A percentile compares a stretch with the other conserved stretches of the same genome.
Conservation (phyloP, 1,140 invertebrate species). For the Araneus ventricosus region DNA sequence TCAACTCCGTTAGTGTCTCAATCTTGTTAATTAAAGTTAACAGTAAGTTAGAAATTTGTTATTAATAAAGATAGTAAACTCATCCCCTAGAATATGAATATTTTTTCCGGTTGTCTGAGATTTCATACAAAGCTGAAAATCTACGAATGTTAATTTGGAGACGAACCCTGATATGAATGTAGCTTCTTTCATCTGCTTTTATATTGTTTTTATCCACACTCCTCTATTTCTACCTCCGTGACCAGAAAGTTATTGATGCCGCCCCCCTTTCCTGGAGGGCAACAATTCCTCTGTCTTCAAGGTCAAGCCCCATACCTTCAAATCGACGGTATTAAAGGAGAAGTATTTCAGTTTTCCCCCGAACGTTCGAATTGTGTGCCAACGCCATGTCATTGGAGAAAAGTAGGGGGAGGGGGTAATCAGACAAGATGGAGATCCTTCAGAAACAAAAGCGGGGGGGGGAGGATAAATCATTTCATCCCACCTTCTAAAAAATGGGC, state of each 20-base stretch:
- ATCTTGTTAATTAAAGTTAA: no score
- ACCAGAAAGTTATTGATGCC: slow-evolving; percentile 72
- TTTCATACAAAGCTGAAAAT: not conserved
- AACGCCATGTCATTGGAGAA: not conserved
- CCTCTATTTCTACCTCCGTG: slow-evolving; percentile 71
- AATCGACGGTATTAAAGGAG: slow-evolving; percentile 72
- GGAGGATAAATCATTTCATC: not conserved
- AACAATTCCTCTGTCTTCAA: slow-evolving; percentile 58
- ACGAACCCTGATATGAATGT: slow-evolving; percentile 61
- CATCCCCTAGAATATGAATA: no score
- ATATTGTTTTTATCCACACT: slow-evolving; percentile 73
- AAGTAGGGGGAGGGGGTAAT: not conserved
- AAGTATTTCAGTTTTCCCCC: slow-evolving; percentile 61
- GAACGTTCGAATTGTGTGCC: slow-evolving; percentile 6
- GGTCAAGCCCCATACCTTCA: slow-evolving; percentile 69
- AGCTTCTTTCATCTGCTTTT: slow-evolving; percentile 67
- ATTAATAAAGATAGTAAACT: no score
- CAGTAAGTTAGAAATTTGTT: no score
- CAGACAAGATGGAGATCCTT: not conserved
- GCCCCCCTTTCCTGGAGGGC: slow-evolving; percentile 66
- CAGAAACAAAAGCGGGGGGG: not conserved
- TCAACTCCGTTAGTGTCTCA: no score
- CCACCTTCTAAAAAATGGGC: not conserved
- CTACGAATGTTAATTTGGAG: slow-evolving; percentile 40
- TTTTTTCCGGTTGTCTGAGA: no score